Base-by-base conservation (phyloP, 2,113 vertebrate species). In the Brevimyrus niger region DNA sequence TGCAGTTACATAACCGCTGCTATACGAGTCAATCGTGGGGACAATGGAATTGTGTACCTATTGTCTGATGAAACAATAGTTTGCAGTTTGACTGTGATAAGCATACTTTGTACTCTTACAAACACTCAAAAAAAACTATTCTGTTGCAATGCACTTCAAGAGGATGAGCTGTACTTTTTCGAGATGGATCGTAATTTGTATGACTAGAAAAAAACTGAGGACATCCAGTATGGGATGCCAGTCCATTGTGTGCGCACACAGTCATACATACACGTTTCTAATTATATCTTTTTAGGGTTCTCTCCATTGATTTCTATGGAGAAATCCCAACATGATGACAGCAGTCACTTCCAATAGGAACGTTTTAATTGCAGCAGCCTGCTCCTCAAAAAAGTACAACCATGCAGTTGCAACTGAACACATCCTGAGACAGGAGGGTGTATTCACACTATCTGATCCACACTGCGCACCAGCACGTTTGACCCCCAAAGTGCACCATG, bases 51-150 rank as follows among this genome's bases (percentile, higher is more conserved):
- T 46, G 80, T 84, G 80, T 23, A 23, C 23, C 80, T 47, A 84
- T 84, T 84, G 80, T 84, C 44, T 84, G 38, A 84, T 44, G 38
- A 84, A 84, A 84, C 80, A 84, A 84, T 46, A 47, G 80, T 2
- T 19, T 47, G 38, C 38, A 42, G 44, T 42, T 44, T 84, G 80
- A 84, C 80, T 84, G 58, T n/a, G n/a, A 27, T 27, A 65, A 65
- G n/a, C 61, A 65, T n/a, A 65, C 44, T 47, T 42, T 47, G 23
- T 46, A 21, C 80, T 23, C 80, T 84, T 84, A 10, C 23, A 84
- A 84, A 31, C 61, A 65, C 61, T 65, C n/a, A 65, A 65, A 65
- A 51, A 51, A 44, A 47, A 8, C 2, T 4, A 42, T n/a, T 84
- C 42, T 46, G 19, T 84, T 9, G 38, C 80, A 44, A 19, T 84